A percentile compares a stretch with the other conserved stretches of the same genome.
These are phyloP conservation scores for Poecilia gillii DNA, from an alignment of 2,797 vertebrate genomes.

Conservation along the genomic window DNA sequence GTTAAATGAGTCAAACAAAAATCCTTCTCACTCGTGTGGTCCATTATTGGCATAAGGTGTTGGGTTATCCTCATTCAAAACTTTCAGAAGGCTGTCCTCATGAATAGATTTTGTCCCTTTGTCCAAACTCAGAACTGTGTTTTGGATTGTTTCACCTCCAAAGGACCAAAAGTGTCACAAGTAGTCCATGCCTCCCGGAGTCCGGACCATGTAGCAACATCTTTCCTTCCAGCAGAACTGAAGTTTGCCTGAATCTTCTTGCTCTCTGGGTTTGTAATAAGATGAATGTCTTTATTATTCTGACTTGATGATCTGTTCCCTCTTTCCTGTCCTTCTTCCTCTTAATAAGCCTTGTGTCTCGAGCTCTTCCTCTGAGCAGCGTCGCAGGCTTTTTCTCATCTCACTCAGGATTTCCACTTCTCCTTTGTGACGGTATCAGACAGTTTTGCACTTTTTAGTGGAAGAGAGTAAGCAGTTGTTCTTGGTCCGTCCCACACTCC, in stretches of 20 bases:
- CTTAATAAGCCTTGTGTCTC: slow-evolving; percentile 1
- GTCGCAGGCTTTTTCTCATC: slow-evolving; percentile 40
- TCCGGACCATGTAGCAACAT: slow-evolving; percentile 26
- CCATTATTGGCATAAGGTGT: slow-evolving; percentile 14
- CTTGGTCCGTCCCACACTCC: slow-evolving; percentile 49
- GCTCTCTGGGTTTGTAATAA: slow-evolving; percentile 39
- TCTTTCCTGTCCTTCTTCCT: slow-evolving; percentile 36
- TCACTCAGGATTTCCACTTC: slow-evolving; percentile 44
- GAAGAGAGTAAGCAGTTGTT: slow-evolving; percentile 31
- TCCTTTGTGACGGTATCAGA: slow-evolving; percentile 66
- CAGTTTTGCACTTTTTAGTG: slow-evolving; percentile 59
- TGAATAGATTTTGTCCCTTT: slow-evolving; percentile 24
- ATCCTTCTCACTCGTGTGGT: slow-evolving; percentile 25
- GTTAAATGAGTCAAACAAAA: slow-evolving; percentile 41
- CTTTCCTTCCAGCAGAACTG: slow-evolving; percentile 9
- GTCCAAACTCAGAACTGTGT: slow-evolving; percentile 18
- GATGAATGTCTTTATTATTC: slow-evolving; percentile 20
- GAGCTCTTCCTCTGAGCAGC: slow-evolving; percentile 40
- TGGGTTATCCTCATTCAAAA: slow-evolving; percentile 36
- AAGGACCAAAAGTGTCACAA: slow-evolving; percentile 38
- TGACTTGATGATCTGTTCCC: slow-evolving; percentile 1
- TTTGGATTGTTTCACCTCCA: slow-evolving; percentile 39
- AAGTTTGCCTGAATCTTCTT: slow-evolving; percentile 16
- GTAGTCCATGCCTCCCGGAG: slow-evolving; percentile 20
- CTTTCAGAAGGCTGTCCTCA: slow-evolving; percentile 20